These are phyloP conservation scores for Athetis lepigone DNA, from an alignment of 2,888 invertebrate genomes.

Conservation along the genomic window DNA sequence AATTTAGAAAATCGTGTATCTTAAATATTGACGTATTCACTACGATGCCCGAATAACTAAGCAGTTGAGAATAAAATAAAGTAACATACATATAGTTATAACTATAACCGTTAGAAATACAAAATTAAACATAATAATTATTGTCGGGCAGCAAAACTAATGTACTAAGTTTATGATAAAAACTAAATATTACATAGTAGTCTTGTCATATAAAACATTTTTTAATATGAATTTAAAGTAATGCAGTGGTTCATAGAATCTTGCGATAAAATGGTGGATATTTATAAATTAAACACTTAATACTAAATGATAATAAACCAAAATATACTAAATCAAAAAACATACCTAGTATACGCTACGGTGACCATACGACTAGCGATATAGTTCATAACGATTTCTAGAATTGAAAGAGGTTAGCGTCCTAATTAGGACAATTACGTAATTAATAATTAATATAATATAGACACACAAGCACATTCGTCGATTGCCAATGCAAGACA, in stretches of 20 bases:
- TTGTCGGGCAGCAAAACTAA: constrained; percentile 85
- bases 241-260: constrained; percentile 65
- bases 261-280: constrained; percentile 73
- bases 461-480: constrained; percentile 53
- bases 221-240: constrained; percentile 59
- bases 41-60: constrained; percentile 69
- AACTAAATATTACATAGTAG: constrained; percentile 75
- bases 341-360: constrained; percentile 63
- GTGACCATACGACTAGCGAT: constrained; percentile 41
- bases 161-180: constrained; percentile 72
- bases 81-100: constrained; percentile 69
- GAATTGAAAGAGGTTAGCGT: constrained; percentile 40
- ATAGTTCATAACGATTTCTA: constrained; percentile 29
- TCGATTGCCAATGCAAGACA: constrained; percentile 49
- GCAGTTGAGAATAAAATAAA: constrained; percentile 58
- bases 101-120: constrained; percentile 73
- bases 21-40: constrained; percentile 60
- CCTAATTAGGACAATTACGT: constrained; percentile 41
- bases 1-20: constrained; percentile 27
- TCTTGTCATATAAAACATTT: constrained; percentile 77
- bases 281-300: constrained; percentile 78
- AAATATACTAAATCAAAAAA: constrained; percentile 65
- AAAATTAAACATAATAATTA: constrained; percentile 78
- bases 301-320: constrained; percentile 71
- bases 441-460: constrained; percentile 53